phyloP scores from a whole-genome alignment of 2,888 invertebrate species.

The Eristalinus sepulchralis region DNA sequence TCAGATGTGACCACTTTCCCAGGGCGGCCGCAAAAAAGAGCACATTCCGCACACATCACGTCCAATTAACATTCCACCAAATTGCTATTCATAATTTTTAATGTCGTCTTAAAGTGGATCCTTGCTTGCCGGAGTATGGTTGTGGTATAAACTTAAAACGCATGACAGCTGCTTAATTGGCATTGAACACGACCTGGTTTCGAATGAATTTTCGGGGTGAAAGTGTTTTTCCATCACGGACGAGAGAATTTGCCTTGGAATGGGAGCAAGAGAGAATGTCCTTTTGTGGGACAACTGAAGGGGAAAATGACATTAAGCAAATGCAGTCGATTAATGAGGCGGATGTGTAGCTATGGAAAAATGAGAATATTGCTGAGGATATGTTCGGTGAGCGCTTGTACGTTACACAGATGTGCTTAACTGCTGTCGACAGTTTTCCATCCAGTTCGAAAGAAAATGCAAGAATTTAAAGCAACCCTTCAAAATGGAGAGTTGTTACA shows the following conservation, averaged over 20 bases:
- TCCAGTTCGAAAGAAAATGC: too few relatives aligned
- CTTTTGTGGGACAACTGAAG: background rate
- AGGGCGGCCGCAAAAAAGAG: background rate
- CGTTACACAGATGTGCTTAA: background rate
- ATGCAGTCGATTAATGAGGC: background rate
- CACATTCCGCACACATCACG: background rate
- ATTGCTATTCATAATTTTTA: slow-evolving; percentile 29
- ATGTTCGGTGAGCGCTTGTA: too few relatives aligned
- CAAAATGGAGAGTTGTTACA: too few relatives aligned
- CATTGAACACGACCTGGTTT: background rate
- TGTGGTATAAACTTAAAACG: background rate
- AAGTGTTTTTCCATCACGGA: background rate
- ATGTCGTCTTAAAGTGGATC: slow-evolving; percentile 13
- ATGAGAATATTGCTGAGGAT: background rate
- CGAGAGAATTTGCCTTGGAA: background rate
- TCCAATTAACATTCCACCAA: slow-evolving; percentile 15
- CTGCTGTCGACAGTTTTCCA: background rate
- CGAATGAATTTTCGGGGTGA: background rate
- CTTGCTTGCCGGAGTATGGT: background rate
- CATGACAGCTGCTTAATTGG: background rate
- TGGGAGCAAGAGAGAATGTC: background rate
- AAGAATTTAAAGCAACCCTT: too few relatives aligned
- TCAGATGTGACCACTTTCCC: slow-evolving; percentile 46
- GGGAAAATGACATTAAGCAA: background rate
- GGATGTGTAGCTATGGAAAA: background rate